Base-by-base conservation (phyloP, 2,113 vertebrate genomes). In the Bujurquina vittata region DNA sequence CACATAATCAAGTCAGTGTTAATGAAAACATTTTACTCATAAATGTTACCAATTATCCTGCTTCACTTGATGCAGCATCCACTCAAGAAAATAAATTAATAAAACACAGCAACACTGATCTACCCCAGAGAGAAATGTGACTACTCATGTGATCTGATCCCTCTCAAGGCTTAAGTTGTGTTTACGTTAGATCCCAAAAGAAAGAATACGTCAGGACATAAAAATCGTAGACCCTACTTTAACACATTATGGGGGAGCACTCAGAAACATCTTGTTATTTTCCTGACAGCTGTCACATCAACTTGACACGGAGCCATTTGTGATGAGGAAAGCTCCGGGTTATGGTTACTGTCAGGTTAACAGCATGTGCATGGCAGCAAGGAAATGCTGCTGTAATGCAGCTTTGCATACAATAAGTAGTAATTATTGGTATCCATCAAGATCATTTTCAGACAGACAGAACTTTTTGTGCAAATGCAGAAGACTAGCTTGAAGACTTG, bases 261-360 rank as follows among this genome's bases (percentile, higher is more conserved):
- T 82, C 54, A 59, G 52, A 78, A 63, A 55, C 60, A 79, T 57
- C 9, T 20, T 35, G 33, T 78, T 57, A 59, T 65, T 61, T 76
- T 56, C 56, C 43, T 40, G 54, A 75, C 62, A 89, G 76, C 57
- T 83, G 83, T 78, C 83, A 82, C 80, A 56, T 77, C 43, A 73
- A 73, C 46, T 81, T 49, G 2, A 59, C 75, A 57, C 67, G n/a
- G 17, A 81, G 10, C 58, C 80, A n/a, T 22, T 40, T 49, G 26
- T 62, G 74, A 79, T 14, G 72, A 59, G 37, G 52, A 80, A 63
- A 73, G 73, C 61, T 84, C 23, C 75, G 63, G 84, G 84, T 65
- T 67, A 56, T 4, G 49, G 43, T 7, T 74, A 7, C 3, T 74
- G 58, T 37, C 29, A 57, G 72, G 76, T 77, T 55, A 54, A 23